phyloP scores from a whole-genome alignment of 2,888 invertebrate species.

The Lumbricus terrestris region DNA sequence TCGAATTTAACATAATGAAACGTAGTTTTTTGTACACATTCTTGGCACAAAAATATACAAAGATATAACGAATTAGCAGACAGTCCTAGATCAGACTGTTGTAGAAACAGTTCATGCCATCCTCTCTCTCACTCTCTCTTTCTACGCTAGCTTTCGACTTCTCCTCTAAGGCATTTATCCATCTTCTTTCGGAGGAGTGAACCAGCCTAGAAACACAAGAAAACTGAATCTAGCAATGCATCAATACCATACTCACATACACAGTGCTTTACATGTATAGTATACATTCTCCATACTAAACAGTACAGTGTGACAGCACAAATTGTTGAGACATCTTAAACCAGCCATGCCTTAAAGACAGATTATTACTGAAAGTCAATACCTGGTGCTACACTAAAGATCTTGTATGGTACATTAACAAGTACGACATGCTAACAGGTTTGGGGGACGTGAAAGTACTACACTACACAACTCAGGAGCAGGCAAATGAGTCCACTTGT shows the following conservation, averaged over 20 bases:
- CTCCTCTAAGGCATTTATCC: conserved; percentile 29
- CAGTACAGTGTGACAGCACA: too few species aligned
- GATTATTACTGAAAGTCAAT: too few species aligned
- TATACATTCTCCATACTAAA: too few species aligned
- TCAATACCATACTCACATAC: background rate
- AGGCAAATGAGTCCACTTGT: too few species aligned
- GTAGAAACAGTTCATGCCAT: background rate
- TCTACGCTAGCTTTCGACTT: background rate
- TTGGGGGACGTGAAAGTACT: too few species aligned
- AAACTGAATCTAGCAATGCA: background rate
- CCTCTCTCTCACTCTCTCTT: background rate
- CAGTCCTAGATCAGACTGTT: conserved; percentile 6
- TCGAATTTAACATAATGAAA: background rate
- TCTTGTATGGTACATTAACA: too few species aligned
- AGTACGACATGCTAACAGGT: too few species aligned
- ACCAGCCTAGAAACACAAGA: conserved; percentile 38
- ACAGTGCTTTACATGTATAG: background rate
- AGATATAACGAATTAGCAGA: background rate
- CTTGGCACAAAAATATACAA: conserved; percentile 15
- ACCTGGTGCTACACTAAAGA: too few species aligned
- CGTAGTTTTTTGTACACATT: background rate
- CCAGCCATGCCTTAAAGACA: too few species aligned
- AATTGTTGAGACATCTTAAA: too few species aligned
- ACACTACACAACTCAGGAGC: too few species aligned
- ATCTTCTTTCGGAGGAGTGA: conserved; percentile 42